These are phyloP conservation scores for Sinopyrophorus schimmeli DNA, from an alignment of 2,888 invertebrate species.

Conservation along the genomic window DNA sequence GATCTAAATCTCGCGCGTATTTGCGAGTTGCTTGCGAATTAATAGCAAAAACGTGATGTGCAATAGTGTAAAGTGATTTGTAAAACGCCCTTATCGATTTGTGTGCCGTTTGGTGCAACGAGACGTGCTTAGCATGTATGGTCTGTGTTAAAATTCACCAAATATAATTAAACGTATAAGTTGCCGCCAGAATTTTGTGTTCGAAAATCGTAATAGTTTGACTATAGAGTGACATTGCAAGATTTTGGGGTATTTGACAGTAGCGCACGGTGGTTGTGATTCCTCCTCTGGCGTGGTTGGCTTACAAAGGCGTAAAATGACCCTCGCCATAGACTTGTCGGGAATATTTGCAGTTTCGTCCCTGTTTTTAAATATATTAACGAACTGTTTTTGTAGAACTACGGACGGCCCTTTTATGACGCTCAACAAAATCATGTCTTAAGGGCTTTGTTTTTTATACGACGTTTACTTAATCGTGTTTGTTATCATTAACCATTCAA, in stretches of 20 bases:
- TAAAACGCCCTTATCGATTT: constrained; percentile 57
- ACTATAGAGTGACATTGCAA: constrained; percentile 42
- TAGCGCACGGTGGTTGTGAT: constrained; percentile 36
- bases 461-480: constrained; percentile 13
- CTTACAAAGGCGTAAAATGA: constrained; percentile 32
- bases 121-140: constrained; percentile 48
- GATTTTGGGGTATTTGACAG: constrained; percentile 37
- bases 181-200: constrained; percentile 22
- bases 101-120: constrained; percentile 51
- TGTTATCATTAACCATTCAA: constrained; percentile 13
- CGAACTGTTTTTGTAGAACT: constrained; percentile 14
- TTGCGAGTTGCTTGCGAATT: constrained; percentile 2
- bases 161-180: constrained; percentile 9
- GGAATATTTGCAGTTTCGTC: background rate
- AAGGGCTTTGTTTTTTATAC: constrained; percentile 11
- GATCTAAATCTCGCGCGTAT: background rate
- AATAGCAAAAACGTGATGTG: constrained; percentile 16
- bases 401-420: constrained; percentile 5
- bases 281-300: constrained; percentile 28
- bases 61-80: constrained; percentile 26
- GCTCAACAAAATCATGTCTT: constrained; percentile 14
- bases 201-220: constrained; percentile 11
- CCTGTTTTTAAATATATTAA: constrained; percentile 5
- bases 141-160: constrained; percentile 29
- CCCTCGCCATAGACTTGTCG: constrained; percentile 10